These are phyloP conservation scores for Orientallactaga sibirica DNA, from an alignment of 2,797 vertebrate species.

Conservation along the genomic window DNA sequence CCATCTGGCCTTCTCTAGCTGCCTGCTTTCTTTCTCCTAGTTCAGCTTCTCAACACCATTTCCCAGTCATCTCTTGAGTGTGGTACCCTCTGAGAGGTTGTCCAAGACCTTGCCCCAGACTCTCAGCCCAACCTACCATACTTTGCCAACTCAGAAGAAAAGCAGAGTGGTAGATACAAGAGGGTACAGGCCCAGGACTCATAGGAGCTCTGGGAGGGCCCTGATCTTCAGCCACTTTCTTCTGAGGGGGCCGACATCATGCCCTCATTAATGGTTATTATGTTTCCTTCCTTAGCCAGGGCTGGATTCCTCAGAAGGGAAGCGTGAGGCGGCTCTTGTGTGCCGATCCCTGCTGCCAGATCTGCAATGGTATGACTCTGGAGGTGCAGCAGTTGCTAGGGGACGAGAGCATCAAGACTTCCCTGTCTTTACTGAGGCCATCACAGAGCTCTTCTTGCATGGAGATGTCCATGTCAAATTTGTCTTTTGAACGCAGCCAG, in stretches of 20 bases:
- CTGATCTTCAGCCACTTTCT: neutral
- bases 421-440: neutral
- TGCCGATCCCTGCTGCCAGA: slow-evolving; percentile 60
- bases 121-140: neutral
- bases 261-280: neutral
- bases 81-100: neutral
- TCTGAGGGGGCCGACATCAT: neutral
- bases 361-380: slow-evolving; percentile 66
- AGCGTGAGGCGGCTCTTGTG: slow-evolving; percentile 74
- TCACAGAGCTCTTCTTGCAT: neutral
- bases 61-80: neutral
- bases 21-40: neutral
- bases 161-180: neutral
- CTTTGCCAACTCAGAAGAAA: neutral
- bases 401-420: neutral
- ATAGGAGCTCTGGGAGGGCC: neutral
- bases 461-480: slow-evolving; percentile 10
- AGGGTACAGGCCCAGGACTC: neutral
- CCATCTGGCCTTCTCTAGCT: neutral
- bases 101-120: neutral
- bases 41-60: neutral
- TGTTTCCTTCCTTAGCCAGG: slow-evolving; percentile 63
- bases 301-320: slow-evolving; percentile 70
- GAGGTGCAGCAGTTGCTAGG: slow-evolving; percentile 69
- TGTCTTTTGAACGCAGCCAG: neutral